A percentile compares a stretch with the other conserved stretches of the same genome.
Conservation (phyloP, 1,140 invertebrate genomes). For the Brachionus koreanus region DNA sequence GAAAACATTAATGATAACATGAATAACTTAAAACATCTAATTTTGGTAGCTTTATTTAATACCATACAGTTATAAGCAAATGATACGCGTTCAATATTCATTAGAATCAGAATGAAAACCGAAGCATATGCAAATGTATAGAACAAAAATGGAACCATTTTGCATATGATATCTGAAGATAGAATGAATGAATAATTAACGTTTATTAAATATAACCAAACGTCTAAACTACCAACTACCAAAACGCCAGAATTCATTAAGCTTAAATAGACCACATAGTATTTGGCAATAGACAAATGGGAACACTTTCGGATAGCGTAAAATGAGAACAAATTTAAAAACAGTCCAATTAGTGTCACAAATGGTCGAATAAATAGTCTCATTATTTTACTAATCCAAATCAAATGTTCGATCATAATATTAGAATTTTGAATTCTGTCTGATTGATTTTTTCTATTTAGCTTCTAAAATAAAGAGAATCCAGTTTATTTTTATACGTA, state of each 20-base stretch:
- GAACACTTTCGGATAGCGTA: neutral
- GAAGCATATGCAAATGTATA: neutral
- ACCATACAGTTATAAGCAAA: neutral
- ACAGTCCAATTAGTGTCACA: neutral
- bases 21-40: neutral
- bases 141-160: neutral
- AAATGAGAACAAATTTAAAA: neutral
- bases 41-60: neutral
- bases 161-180: neutral
- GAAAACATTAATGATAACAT: neutral
- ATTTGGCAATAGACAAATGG: neutral
- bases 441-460: no score
- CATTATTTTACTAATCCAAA: neutral
- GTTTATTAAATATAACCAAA: neutral
- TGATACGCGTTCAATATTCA: neutral
- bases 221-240: neutral
- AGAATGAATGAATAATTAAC: neutral
- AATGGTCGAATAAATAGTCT: neutral
- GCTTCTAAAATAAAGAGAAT: no score
- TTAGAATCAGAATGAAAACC: neutral
- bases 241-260: neutral
- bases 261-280: neutral
- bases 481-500: no score
- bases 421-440: no score
- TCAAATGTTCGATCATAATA: no score